Base-by-base conservation (phyloP, 2,797 vertebrate genomes). In the Phataginus tetradactyla region DNA sequence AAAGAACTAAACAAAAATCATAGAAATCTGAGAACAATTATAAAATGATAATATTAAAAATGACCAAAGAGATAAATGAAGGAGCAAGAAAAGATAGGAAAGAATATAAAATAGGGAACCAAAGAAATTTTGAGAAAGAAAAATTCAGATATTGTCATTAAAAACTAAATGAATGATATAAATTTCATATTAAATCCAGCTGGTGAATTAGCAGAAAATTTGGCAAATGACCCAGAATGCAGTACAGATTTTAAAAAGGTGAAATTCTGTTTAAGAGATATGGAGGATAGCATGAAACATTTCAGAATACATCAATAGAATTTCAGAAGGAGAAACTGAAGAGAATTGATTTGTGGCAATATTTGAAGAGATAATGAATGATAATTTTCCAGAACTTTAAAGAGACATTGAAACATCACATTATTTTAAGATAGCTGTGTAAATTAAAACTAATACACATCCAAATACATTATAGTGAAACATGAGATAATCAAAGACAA, bases 131-230 rank as follows among this genome's bases (percentile, higher is more conserved):
- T 49, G 32, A 87, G 69, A 92, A 92, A 78, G 37, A 74, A 69
- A 94, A 84, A 71, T 84, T 29, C 21, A 77, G 72, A 79, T 91
- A 66, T 59, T 71, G 18, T 75, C 71, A 74, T 95, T 95, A 78
- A 93, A 90, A 89, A 63, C 25, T 71, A 66, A 93, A 68, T 13
- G 5, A 49, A 21, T 74, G 7, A 53, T 68, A 87, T 57, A 68
- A 81, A 77, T 88, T 14, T 81, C 37, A 64, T 53, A 64, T 72
- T 84, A 63, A 95, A 96, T 64, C n/a, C 84, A 90, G 32, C 6
- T 57, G 63, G 45, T 61, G 29, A 77, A 77, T 59, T 53, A 66
- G 64, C 92, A 95, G 59, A 39, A 71, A 80, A 79, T 10, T 55
- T 94, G 51, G 25, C 32, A 94, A 79, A 23, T 68, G 59, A 93